Evolutionary conservation across 2,113 vertebrate species (phyloP), one percentile per base, ranked within the genome.

Genomic region (Myotis davidii): DNA sequence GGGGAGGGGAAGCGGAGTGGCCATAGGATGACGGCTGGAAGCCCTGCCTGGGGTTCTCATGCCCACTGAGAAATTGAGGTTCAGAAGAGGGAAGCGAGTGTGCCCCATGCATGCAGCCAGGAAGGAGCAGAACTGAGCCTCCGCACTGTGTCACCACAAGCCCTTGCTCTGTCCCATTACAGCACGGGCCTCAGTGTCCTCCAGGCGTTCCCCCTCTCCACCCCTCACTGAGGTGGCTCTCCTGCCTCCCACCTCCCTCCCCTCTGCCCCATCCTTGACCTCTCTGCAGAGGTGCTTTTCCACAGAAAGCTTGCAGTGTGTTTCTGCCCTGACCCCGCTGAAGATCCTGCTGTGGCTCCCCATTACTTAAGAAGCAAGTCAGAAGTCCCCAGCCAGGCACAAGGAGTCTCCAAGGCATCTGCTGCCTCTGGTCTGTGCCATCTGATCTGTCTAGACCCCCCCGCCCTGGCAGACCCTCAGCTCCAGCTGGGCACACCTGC

Each of bases 1-100:
- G 32, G 27, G 37, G 13, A 27, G 11, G 27, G 42, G 45, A 6
- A 18, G 29, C 39, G 3, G 74, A 50, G 17, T 0, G 12, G 39
- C 3, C 1, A 2, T 7, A 7, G 54, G 65, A 8, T 7, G 6
- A 13, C 1, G 11, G n/a, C 13, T 11, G 0, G 11, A 23, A 13
- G n/a, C 29, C 70, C 34, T 73, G 61, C 50, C 84, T 64, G 9
- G 52, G 56, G 34, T 16, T 42, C 73, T 59, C 34, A 2, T 0
- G 2, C 54, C 72, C 6, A 0, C 32, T 9, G 21, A 23, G 64
- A 73, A 65, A 20, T 27, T 1, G 65, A 32, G 67, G 13, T 10
- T 61, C 37, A 8, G 27, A 29, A 59, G 56, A 34, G 11, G 32
- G 34, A 78, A 72, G 76, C 39, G 50, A 48, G 42, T 0, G 0